Evolutionary conservation across 2,888 invertebrate genomes (phyloP).

Genomic region (Tipula lateralis): DNA sequence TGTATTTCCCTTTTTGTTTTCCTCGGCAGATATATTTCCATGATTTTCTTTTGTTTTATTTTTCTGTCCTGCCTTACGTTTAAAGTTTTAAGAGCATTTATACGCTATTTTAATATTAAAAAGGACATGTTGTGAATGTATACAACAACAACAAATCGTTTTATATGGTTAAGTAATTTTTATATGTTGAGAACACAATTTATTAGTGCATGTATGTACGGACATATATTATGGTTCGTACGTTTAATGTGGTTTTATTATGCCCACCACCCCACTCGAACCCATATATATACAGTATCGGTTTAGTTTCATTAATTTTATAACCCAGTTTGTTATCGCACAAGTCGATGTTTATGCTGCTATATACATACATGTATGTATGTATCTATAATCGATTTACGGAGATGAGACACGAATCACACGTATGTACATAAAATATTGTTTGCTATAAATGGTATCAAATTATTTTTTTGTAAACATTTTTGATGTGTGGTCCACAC

Average conservation of each 20-base stretch:
- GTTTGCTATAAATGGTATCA: too few relatives aligned
- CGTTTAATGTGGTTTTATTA: not conserved
- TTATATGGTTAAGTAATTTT: conserved; percentile 7
- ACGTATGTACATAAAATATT: too few relatives aligned
- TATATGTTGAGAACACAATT: conserved; percentile 7
- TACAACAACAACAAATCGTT: not conserved
- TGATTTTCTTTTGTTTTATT: conserved; percentile 24
- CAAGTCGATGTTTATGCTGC: not conserved
- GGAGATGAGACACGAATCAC: too few relatives aligned
- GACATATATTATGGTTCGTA: not conserved
- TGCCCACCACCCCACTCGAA: too few relatives aligned
- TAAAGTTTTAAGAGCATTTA: conserved; percentile 11
- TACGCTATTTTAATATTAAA: not conserved
- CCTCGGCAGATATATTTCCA: not conserved
- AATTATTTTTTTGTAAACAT: too few relatives aligned
- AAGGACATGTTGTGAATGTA: conserved; percentile 11
- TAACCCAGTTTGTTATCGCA: not conserved
- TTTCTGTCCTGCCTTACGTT: not conserved
- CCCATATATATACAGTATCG: not conserved
- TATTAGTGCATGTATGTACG: not conserved
- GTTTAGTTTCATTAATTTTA: not conserved
- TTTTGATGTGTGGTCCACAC: too few relatives aligned
- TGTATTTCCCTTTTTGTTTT: not conserved
- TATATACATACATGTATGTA: too few relatives aligned
- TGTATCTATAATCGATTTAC: too few relatives aligned